Conservation (phyloP, 2,797 vertebrate species). For the Alca torda region DNA sequence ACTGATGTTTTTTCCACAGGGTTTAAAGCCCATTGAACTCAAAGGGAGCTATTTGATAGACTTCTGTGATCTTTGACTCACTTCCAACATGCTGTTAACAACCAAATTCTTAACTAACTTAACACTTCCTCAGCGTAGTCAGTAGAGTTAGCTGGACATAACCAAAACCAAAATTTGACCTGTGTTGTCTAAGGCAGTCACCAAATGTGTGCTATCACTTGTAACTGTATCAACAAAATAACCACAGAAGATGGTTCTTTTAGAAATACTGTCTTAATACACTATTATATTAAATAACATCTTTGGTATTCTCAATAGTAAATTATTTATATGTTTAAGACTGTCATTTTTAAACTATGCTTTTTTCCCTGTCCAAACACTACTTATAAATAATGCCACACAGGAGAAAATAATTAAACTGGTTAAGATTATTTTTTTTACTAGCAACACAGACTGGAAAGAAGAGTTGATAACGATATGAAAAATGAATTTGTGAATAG, state of each 20-base stretch:
- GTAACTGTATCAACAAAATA: constrained; percentile 41
- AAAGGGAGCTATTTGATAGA: constrained; percentile 30
- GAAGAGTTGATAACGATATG: background rate
- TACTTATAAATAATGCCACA: constrained; percentile 46
- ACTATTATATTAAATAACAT: constrained; percentile 40
- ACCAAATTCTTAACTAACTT: constrained; percentile 43
- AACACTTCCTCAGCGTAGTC: background rate
- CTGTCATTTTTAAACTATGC: constrained; percentile 52
- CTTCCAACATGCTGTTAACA: constrained; percentile 48
- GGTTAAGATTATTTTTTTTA: background rate
- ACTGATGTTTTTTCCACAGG: constrained; percentile 11
- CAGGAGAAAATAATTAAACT: constrained; percentile 53
- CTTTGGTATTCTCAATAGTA: constrained; percentile 46
- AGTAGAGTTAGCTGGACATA: background rate
- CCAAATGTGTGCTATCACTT: constrained; percentile 30
- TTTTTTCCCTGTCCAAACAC: constrained; percentile 46
- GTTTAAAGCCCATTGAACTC: constrained; percentile 43
- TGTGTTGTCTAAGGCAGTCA: background rate
- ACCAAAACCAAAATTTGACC: constrained; percentile 19
- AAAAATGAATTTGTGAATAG: constrained; percentile 41
- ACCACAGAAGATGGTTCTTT: background rate
- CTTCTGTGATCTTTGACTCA: constrained; percentile 41
- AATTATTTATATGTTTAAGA: constrained; percentile 59
- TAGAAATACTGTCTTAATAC: background rate
- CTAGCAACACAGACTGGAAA: background rate